Evolutionary conservation across 2,888 invertebrate species (phyloP).

Genomic region (Caenorhabditis wallacei): DNA sequence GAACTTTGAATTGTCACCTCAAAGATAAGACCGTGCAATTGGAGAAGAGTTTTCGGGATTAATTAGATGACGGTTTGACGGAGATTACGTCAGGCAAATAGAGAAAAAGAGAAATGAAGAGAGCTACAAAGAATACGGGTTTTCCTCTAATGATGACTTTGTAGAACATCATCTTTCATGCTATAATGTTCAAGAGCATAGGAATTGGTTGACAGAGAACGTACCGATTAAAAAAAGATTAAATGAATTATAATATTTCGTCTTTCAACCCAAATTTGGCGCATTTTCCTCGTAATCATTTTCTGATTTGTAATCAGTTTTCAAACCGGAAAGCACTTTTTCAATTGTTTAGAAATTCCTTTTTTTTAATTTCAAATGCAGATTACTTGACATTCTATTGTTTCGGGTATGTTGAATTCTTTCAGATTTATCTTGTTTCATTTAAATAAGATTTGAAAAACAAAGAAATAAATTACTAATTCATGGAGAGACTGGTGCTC

Average conservation of each 20-base stretch:
- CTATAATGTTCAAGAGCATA: constrained; percentile 10
- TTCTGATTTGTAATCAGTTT: neutral
- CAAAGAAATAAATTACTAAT: constrained; percentile 25
- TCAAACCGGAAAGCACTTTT: neutral
- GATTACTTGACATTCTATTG: too few relatives aligned
- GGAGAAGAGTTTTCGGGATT: constrained; percentile 15
- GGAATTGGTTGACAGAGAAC: constrained; percentile 2
- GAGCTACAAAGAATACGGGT: constrained; percentile 26
- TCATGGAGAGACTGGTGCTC: too few relatives aligned
- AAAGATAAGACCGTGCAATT: constrained; percentile 22
- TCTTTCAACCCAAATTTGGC: constrained; percentile 15
- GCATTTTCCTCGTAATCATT: constrained; percentile 16
- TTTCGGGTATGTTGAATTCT: too few relatives aligned
- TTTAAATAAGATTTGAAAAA: neutral
- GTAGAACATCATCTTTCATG: constrained; percentile 27
- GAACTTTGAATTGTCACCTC: constrained; percentile 54
- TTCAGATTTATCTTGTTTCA: neutral
- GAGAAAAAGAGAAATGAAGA: constrained; percentile 22
- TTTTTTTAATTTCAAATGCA: neutral
- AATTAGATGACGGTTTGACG: constrained; percentile 51
- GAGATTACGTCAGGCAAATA: constrained; percentile 50
- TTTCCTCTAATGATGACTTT: constrained; percentile 26
- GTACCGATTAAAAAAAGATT: constrained; percentile 14
- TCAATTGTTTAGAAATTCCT: neutral
- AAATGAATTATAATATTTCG: neutral